phyloP scores from a whole-genome alignment of 2,797 vertebrate species.

The Fratercula arctica region DNA sequence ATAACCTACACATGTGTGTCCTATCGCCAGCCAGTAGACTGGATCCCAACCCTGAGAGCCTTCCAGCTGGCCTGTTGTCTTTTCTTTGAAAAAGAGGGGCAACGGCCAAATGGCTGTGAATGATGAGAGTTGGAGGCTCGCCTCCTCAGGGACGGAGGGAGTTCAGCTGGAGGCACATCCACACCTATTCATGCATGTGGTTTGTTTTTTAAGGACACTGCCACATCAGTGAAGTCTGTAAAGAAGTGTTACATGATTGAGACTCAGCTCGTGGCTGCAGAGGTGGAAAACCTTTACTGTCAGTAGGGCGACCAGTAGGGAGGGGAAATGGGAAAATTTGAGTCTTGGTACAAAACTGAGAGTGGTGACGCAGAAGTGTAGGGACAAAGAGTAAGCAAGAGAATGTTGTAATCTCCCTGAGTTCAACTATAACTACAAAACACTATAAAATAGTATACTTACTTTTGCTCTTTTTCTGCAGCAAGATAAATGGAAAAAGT shows the following conservation, averaged over 20 bases:
- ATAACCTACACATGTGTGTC: not conserved
- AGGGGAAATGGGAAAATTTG: not conserved
- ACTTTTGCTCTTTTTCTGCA: not conserved
- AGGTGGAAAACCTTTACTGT: not conserved
- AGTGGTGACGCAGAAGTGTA: not conserved
- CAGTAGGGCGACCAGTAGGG: too few species aligned
- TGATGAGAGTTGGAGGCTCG: not conserved
- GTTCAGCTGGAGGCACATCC: not conserved
- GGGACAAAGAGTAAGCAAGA: not conserved
- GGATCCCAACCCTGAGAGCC: not conserved
- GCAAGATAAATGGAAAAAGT: constrained; percentile 26
- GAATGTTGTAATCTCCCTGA: not conserved
- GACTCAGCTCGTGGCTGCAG: not conserved
- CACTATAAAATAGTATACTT: not conserved
- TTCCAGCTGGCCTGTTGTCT: not conserved
- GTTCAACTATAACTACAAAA: not conserved
- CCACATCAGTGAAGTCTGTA: not conserved
- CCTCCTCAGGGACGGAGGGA: not conserved
- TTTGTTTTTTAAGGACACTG: accelerated
- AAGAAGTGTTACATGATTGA: not conserved
- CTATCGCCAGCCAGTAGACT: not conserved
- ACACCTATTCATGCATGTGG: not conserved
- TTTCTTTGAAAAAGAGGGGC: not conserved
- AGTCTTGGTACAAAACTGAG: not conserved
- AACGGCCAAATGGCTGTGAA: not conserved